Evolutionary conservation across 1,140 invertebrate genomes (phyloP).

Genomic region (Neuroterus valhalla): DNA sequence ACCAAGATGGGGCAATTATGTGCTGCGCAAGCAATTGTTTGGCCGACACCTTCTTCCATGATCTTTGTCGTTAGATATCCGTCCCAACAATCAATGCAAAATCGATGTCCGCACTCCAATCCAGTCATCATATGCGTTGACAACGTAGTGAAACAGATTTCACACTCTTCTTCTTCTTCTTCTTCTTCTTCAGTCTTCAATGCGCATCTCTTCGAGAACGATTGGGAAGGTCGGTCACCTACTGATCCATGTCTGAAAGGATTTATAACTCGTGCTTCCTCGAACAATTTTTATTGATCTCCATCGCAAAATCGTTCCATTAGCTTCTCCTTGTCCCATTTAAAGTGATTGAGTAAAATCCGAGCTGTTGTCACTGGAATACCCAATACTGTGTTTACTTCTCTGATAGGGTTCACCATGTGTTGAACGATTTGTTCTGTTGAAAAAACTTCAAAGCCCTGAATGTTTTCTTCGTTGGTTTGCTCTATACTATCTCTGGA

Average conservation of each 20-base stretch:
- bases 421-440: no score
- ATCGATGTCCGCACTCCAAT: constrained; percentile 96
- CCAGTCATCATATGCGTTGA: constrained; percentile 95
- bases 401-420: no score
- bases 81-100: constrained; percentile 96
- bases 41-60: constrained; percentile 96
- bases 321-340: constrained; percentile 99
- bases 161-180: constrained; percentile 90
- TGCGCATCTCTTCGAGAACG: constrained; percentile 68
- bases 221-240: constrained; percentile 73
- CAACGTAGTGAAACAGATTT: constrained; percentile 91
- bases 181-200: constrained; percentile 85
- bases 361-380: constrained; percentile 92
- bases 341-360: constrained; percentile 97
- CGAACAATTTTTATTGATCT: constrained; percentile 94
- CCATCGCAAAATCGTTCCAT: constrained; percentile 98
- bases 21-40: constrained; percentile 97
- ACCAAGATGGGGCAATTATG: constrained; percentile 95
- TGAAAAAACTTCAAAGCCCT: no score
- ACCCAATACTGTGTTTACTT: constrained; percentile 73
- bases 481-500: no score
- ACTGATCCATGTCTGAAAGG: constrained; percentile 88
- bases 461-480: no score
- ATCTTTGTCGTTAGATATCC: constrained; percentile 99
- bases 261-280: constrained; percentile 95